Evolutionary conservation across 1,140 invertebrate species (phyloP).

Genomic region (Steinernema khuongi): DNA sequence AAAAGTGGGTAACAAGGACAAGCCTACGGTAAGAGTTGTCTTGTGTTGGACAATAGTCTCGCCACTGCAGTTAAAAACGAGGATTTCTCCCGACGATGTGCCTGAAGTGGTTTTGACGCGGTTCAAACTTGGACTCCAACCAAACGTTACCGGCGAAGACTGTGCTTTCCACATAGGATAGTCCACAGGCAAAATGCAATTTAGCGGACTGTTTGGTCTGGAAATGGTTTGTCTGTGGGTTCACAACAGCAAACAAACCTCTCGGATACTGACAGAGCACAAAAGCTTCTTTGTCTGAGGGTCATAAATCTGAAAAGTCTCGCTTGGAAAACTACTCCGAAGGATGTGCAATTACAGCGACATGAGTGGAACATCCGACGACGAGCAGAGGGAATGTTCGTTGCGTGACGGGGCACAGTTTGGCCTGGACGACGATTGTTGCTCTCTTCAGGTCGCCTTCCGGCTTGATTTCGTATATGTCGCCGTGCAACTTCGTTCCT

Average conservation of each 20-base stretch:
- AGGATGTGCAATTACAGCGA: not conserved
- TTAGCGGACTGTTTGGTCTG: not conserved
- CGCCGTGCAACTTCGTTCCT: not conserved
- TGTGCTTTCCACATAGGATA: conserved; percentile 42
- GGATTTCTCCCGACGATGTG: conserved; percentile 47
- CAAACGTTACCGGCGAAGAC: conserved; percentile 33
- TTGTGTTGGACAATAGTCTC: conserved; percentile 44
- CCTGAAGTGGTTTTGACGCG: conserved; percentile 27
- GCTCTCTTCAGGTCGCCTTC: not conserved
- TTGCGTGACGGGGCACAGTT: not conserved
- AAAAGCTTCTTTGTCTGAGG: conserved; percentile 23
- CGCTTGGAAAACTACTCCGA: not conserved
- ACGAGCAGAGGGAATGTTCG: not conserved
- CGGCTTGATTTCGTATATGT: not conserved
- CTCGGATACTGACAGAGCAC: not conserved
- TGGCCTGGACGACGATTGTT: not conserved
- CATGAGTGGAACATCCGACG: not conserved
- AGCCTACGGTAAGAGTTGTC: conserved; percentile 24
- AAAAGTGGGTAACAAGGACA: too few relatives aligned
- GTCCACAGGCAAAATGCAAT: conserved; percentile 40
- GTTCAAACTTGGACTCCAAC: conserved; percentile 1
- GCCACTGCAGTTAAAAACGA: conserved; percentile 42
- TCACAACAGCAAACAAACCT: conserved; percentile 25
- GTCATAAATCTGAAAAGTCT: conserved; percentile 37
- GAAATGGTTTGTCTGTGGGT: conserved; percentile 8